Evolutionary conservation across 2,797 vertebrate genomes (phyloP), one percentile per base, ranked within the genome.

Genomic region (Rhinophrynus dorsalis): DNA sequence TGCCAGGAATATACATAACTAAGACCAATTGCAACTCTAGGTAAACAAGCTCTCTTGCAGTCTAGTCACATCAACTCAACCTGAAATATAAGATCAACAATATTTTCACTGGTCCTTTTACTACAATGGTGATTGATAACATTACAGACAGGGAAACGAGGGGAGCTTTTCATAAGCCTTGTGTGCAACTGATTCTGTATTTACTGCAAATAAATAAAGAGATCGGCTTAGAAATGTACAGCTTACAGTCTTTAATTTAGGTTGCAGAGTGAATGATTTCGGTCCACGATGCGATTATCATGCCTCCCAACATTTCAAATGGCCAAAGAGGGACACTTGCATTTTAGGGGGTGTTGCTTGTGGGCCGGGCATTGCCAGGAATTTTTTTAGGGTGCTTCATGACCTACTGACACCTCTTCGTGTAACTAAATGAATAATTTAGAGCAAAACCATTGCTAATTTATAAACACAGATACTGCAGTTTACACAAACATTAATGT

Each of bases 51-150:
- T 15, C 38, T 42, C 30, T 24, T 26, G 23, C 15, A 52, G 61
- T 66, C 61, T 65, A 66, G 69, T 73, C 61, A 58, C 2, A 32
- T 9, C 18, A 33, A 35, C 27, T 73, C 61, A 73, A 66, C 61
- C 61, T 52, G 61, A 65, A 59, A 73, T 45, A 30, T 23, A 26
- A 65, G 44, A 37, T 58, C 24, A 65, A 72, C 69, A 65, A 57
- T 33, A 63, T 51, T 51, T 52, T 27, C 61, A 65, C 52, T 52
- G 69, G 69, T 65, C 69, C 69, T 61, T 65, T 44, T 42, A 26
- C 23, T 23, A 27, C 44, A 50, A 18, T 12, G 42, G n/a, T 65
- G 54, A 44, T 23, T 73, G 61, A 51, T 26, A 33, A 26, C 32
- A 20, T 32, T 59, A 40, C 52, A 44, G 68, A 57, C 60, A 15